These are phyloP conservation scores for Myiozetetes cayanensis DNA, from an alignment of 2,113 vertebrate genomes.

Conservation along the genomic window DNA sequence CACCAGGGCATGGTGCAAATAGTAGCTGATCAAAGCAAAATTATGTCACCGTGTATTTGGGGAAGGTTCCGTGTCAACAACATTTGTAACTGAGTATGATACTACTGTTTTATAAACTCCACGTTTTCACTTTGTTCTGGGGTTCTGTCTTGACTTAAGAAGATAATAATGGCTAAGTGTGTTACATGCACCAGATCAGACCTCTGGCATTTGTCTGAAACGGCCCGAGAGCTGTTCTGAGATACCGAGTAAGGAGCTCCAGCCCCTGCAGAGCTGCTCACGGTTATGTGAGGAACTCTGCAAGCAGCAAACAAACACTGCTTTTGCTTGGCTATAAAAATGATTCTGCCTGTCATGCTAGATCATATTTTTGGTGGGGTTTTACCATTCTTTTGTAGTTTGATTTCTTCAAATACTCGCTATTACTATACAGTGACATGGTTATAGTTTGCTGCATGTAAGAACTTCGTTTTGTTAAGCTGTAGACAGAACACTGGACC, in stretches of 20 bases:
- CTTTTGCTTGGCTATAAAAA: background rate
- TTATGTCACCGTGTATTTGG: background rate
- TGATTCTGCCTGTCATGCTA: background rate
- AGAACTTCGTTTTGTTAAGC: background rate
- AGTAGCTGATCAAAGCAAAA: background rate
- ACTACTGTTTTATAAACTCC: background rate
- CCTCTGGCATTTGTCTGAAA: background rate
- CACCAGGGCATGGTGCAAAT: background rate
- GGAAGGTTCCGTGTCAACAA: background rate
- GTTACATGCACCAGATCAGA: background rate
- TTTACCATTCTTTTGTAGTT: background rate
- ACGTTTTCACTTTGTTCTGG: background rate
- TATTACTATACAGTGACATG: background rate
- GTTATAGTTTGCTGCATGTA: background rate
- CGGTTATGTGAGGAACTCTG: background rate
- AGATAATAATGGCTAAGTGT: background rate
- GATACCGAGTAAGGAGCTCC: fast-evolving
- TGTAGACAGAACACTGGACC: background rate
- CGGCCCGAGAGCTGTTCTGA: background rate
- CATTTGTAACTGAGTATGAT: background rate
- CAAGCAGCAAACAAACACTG: background rate
- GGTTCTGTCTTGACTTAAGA: background rate
- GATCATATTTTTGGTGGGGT: background rate
- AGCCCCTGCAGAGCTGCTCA: background rate
- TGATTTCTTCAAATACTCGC: background rate